phyloP scores from a whole-genome alignment of 2,797 vertebrate genomes.

The Smutsia gigantea region DNA sequence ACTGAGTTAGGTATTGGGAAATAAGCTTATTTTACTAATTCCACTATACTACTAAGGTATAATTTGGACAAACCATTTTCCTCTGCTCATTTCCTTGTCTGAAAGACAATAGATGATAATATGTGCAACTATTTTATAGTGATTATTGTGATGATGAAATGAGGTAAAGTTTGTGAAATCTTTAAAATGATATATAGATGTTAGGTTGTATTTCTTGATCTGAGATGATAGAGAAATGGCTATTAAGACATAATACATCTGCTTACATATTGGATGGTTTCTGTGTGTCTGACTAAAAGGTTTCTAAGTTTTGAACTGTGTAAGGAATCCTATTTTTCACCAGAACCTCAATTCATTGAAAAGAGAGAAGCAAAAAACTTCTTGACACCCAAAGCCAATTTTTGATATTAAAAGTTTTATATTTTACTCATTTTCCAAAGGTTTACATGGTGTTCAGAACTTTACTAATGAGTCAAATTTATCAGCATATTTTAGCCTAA shows the following conservation, averaged over 20 bases:
- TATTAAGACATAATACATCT: neutral
- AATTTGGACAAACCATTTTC: neutral
- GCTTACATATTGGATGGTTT: neutral
- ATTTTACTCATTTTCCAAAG: conserved; percentile 10
- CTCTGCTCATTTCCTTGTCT: conserved; percentile 4
- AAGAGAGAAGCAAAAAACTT: conserved; percentile 19
- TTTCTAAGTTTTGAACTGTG: conserved; percentile 37
- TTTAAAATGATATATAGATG: neutral
- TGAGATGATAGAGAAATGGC: conserved; percentile 7
- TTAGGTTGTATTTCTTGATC: neutral
- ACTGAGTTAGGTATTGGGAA: neutral
- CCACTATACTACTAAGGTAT: neutral
- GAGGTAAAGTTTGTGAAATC: neutral
- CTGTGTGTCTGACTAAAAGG: neutral
- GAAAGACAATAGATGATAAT: conserved; percentile 34
- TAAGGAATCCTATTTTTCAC: neutral
- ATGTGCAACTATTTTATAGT: neutral
- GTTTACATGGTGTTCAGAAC: neutral
- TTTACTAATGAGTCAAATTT: conserved; percentile 21
- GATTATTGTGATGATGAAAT: neutral
- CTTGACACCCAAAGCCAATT: neutral
- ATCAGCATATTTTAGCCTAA: neutral
- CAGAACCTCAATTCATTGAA: neutral
- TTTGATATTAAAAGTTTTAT: conserved; percentile 1
- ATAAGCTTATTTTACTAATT: conserved; percentile 28